Evolutionary conservation across 2,888 invertebrate species (phyloP).

Genomic region (Ditylenchus weischeri): DNA sequence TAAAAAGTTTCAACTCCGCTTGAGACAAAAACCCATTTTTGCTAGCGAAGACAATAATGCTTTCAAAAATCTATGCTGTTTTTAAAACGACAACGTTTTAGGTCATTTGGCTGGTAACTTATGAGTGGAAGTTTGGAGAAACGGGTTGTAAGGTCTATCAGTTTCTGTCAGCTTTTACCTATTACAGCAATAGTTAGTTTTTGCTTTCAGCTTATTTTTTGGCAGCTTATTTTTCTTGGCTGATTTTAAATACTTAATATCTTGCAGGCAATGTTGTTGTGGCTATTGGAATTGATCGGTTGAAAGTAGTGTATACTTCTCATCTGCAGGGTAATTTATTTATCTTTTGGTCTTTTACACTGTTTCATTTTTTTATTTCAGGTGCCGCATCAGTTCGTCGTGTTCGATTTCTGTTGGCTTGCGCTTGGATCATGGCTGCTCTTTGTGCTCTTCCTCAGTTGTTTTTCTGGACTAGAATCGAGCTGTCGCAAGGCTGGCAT

Average conservation of each 20-base stretch:
- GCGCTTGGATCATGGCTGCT: constrained; percentile 46
- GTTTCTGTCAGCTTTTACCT: constrained; percentile 48
- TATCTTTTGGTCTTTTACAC: too few species aligned
- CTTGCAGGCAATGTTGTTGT: constrained; percentile 41
- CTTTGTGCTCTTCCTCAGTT: constrained; percentile 50
- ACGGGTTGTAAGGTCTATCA: constrained; percentile 42
- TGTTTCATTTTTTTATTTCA: constrained; percentile 10
- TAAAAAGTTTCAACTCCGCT: neutral
- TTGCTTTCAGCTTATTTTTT: too few species aligned
- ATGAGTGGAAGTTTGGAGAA: constrained; percentile 45
- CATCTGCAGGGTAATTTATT: constrained; percentile 2
- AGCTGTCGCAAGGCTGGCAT: constrained; percentile 33
- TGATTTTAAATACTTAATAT: too few species aligned
- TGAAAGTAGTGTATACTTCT: constrained; percentile 44
- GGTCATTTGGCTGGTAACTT: constrained; percentile 21
- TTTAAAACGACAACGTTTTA: too few species aligned
- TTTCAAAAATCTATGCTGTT: too few species aligned
- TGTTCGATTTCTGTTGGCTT: constrained; percentile 37
- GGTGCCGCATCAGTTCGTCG: constrained; percentile 43
- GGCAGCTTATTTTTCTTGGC: too few species aligned
- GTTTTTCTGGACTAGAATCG: constrained; percentile 43
- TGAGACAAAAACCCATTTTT: neutral
- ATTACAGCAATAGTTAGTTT: constrained; percentile 42
- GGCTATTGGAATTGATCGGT: constrained; percentile 47
- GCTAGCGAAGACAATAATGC: too few species aligned